Conservation (phyloP, 2,797 vertebrate species). For the Oophaga sylvatica region DNA sequence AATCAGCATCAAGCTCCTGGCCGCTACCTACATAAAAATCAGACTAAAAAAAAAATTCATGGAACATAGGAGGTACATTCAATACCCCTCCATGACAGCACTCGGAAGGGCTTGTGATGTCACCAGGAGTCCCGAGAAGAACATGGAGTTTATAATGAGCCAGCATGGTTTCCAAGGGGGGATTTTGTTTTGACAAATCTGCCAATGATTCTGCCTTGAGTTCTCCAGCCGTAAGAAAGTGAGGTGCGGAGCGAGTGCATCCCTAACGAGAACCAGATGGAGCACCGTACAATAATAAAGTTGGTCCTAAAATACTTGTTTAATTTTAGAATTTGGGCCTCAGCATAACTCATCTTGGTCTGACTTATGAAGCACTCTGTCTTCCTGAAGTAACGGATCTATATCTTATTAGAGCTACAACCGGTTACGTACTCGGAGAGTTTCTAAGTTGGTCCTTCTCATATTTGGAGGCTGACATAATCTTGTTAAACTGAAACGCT, state of each 20-base stretch:
- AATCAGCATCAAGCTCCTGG: not conserved
- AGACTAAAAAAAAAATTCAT: not conserved
- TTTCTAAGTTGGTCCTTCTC: conserved; percentile 12
- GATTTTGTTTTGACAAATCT: conserved; percentile 39
- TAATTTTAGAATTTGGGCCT: conserved; percentile 68
- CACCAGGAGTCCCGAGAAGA: not conserved
- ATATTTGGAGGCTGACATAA: conserved; percentile 4
- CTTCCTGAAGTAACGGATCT: conserved; percentile 10
- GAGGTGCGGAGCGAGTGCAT: not conserved
- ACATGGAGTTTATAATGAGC: conserved; percentile 2
- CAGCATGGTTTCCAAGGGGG: not conserved
- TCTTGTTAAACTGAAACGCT: conserved; percentile 49
- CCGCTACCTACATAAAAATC: not conserved
- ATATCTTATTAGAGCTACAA: not conserved
- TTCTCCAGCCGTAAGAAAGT: not conserved
- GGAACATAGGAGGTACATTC: not conserved
- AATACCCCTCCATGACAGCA: not conserved
- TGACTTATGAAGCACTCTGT: conserved; percentile 59
- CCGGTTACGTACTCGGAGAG: not conserved
- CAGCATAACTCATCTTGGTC: conserved; percentile 74
- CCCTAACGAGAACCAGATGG: conserved; percentile 79
- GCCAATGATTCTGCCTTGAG: not conserved
- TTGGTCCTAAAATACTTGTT: conserved; percentile 71
- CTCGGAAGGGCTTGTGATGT: not conserved
- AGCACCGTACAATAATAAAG: conserved; percentile 60